Evolutionary conservation across 2,113 vertebrate genomes (phyloP).

Genomic region (Caretta caretta): DNA sequence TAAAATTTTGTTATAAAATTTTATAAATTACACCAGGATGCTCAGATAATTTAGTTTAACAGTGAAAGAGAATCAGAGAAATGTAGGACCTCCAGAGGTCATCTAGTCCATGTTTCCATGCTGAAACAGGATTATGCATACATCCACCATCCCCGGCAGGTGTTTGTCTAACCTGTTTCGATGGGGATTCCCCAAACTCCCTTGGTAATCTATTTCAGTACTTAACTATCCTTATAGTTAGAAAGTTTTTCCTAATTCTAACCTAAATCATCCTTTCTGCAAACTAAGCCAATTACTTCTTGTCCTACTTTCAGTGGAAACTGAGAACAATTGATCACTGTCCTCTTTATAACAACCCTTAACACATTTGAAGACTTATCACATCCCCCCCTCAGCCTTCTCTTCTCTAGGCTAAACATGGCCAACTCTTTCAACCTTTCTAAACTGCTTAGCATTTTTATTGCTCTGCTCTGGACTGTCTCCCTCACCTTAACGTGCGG

Average conservation of each 20-base stretch:
- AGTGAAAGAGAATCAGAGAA: not conserved
- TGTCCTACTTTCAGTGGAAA: not conserved
- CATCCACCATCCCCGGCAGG: not conserved
- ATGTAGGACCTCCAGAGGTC: not conserved
- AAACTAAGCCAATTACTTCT: not conserved
- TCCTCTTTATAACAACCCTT: not conserved
- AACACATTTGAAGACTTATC: not conserved
- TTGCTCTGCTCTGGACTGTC: no score
- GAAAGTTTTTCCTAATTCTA: no score
- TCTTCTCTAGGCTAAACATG: not conserved
- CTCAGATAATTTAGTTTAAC: not conserved
- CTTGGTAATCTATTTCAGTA: not conserved
- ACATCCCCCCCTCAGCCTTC: not conserved
- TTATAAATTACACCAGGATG: not conserved
- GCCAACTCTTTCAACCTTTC: not conserved
- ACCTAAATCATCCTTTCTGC: not conserved
- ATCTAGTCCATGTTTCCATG: not conserved
- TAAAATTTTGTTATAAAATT: not conserved
- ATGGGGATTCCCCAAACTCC: not conserved
- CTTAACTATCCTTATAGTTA: no score
- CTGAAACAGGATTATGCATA: not conserved
- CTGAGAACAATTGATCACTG: not conserved
- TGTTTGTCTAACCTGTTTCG: not conserved
- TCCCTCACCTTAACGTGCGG: no score
- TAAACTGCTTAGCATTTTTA: no score